Base-by-base conservation (phyloP, 2,797 vertebrate species). In the Naso thynnoides region DNA sequence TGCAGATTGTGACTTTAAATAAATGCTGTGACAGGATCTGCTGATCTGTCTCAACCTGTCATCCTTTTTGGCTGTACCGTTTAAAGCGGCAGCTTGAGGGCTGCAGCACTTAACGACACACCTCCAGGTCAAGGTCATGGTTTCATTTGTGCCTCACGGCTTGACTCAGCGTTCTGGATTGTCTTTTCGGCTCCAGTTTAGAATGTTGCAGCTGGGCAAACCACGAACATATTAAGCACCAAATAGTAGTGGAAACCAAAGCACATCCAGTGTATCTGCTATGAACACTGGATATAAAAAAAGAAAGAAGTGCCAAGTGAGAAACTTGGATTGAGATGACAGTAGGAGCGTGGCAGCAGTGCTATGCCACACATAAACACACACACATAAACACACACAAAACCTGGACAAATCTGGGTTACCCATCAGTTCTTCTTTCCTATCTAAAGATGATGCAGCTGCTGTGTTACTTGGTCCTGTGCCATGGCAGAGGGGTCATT, bases 391-490 rank as follows among this genome's bases (percentile, higher is more conserved):
- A 18, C 42, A 14, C 21, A 64, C 52, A 53, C 49, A 71, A 3
- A 72, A 31, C 38, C 42, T 41, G 26, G 70, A 84, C 83, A 67
- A 56, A 58, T 78, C 76, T 63, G 31, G 58, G 85, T 71, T 73
- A 76, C 29, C 61, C 73, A 82, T 89, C 73, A 65, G 65, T 77
- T 84, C 57, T 52, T 50, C 44, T 54, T 50, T 67, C 59, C 72
- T 53, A 76, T 79, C 66, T 81, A 45, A 87, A 83, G 79, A 86
- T 83, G 84, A 86, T 83, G 27, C 86, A 86, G 84, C 42, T 65
- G 67, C 80, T 55, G 62, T 65, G 69, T 68, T 81, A 45, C 78
- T 70, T 76, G 81, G 77, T 87, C 72, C 78, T 66, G 54, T 71
- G 70, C 64, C 42, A 21, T 62, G 67, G 76, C 78, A 85, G 73